phyloP scores from a whole-genome alignment of 2,797 vertebrate genomes.

The Rhadinocentrus ornatus region DNA sequence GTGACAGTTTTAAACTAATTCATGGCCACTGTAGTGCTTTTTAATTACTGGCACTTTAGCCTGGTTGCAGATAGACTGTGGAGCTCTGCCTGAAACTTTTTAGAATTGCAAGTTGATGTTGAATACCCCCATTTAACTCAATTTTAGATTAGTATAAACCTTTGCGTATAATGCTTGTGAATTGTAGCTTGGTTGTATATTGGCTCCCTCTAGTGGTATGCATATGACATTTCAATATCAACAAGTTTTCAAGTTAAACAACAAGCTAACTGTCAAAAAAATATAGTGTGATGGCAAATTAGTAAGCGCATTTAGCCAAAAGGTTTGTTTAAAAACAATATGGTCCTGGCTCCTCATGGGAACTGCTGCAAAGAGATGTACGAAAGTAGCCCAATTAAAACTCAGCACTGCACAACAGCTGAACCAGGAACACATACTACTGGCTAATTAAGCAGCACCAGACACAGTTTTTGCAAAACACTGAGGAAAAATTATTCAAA shows the following conservation, averaged over 20 bases:
- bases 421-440: background rate
- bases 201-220: background rate
- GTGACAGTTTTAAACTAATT: constrained; percentile 49
- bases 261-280: background rate
- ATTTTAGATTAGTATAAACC: no score
- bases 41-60: constrained; percentile 45
- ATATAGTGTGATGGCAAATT: background rate
- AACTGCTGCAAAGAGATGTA: background rate
- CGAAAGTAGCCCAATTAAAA: background rate
- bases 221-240: background rate
- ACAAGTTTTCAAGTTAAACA: background rate
- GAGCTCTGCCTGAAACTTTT: background rate
- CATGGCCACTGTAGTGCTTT: constrained; percentile 27
- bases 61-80: constrained; percentile 16
- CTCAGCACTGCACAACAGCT: background rate
- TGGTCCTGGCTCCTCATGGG: no score
- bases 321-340: background rate
- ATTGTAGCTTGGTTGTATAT: no score
- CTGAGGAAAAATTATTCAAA: no score
- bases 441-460: background rate
- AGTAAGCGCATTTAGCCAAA: background rate
- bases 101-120: background rate
- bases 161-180: no score
- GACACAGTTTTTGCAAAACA: background rate
- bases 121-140: background rate